These are phyloP conservation scores for Microtus oregoni DNA, from an alignment of 2,113 vertebrate genomes.

Conservation along the genomic window DNA sequence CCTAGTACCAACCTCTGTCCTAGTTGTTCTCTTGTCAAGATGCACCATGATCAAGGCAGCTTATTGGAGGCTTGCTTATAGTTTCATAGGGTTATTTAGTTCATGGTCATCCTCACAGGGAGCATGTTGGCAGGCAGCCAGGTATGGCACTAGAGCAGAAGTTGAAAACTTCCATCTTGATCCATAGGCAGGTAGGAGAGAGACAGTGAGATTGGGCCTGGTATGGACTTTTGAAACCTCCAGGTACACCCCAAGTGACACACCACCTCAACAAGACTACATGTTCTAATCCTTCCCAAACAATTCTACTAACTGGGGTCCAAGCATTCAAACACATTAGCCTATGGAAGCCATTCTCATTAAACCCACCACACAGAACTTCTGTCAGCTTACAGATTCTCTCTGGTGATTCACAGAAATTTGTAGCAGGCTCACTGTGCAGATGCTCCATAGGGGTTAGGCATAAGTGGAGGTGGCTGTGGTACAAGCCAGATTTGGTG, in stretches of 20 bases:
- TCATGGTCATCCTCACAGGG: not conserved
- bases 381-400: not conserved
- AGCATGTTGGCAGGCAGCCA: not conserved
- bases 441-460: not conserved
- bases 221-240: not conserved
- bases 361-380: not conserved
- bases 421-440: not conserved
- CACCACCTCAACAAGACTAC: not conserved
- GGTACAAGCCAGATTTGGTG: not conserved
- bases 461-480: not conserved
- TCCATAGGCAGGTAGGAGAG: not conserved
- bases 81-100: not conserved
- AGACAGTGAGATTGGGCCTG: not conserved
- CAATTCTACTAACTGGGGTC: not conserved
- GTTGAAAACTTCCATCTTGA: not conserved
- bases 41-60: too few relatives aligned
- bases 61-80: not conserved
- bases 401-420: not conserved
- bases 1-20: too few relatives aligned
- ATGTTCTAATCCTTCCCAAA: not conserved
- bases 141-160: not conserved
- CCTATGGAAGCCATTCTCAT: not conserved
- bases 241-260: not conserved
- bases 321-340: not conserved
- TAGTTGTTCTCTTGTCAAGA: too few relatives aligned